A percentile compares a stretch with the other conserved stretches of the same genome.
Evolutionary conservation across 2,797 vertebrate species (phyloP).

Genomic region (Momotus momota): DNA sequence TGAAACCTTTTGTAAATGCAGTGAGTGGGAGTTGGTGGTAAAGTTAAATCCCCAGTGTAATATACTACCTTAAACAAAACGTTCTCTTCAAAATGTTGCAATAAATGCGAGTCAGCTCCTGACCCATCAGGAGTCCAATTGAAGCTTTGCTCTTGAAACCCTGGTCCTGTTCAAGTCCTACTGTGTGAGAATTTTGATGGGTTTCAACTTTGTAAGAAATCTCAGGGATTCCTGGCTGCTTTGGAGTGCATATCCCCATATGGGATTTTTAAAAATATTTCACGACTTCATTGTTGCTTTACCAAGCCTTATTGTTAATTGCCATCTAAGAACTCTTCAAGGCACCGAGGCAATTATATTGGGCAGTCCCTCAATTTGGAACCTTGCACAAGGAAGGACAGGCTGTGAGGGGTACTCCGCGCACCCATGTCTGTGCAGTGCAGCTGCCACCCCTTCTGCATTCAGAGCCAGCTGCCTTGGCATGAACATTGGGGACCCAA

Average conservation of each 20-base stretch:
- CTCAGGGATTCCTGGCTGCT: neutral
- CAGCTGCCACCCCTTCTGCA: neutral
- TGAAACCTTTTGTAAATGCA: neutral
- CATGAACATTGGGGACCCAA: neutral
- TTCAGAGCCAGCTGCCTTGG: neutral
- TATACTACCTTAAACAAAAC: neutral
- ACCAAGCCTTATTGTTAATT: neutral
- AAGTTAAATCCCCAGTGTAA: neutral
- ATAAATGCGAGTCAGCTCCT: neutral
- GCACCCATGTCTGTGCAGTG: rapidly evolving
- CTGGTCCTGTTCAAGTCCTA: neutral
- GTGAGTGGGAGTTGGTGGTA: neutral
- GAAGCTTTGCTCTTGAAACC: neutral
- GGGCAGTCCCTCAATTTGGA: neutral
- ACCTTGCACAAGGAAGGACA: neutral
- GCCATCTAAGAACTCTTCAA: neutral
- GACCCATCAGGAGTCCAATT: neutral
- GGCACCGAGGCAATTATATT: neutral
- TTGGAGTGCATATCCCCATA: neutral
- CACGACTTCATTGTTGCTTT: neutral
- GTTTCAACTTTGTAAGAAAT: neutral
- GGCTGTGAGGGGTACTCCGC: rapidly evolving
- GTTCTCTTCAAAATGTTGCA: neutral
- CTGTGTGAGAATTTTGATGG: neutral
- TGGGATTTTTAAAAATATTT: neutral